These are phyloP conservation scores for Aeoliscus strigatus DNA, from an alignment of 2,797 vertebrate species.

Conservation along the genomic window DNA sequence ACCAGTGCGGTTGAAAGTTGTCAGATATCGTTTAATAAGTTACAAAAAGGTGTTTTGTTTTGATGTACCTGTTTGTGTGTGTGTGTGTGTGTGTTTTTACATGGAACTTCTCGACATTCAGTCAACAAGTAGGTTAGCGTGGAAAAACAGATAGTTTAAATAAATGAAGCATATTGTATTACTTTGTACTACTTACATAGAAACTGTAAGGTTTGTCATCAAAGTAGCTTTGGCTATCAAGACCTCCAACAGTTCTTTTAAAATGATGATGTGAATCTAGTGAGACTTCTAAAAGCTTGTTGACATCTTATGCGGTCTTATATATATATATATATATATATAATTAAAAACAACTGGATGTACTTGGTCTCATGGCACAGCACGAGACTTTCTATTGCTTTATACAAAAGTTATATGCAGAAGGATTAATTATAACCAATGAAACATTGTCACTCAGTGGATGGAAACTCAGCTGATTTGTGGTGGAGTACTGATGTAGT, in stretches of 20 bases:
- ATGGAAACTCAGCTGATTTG: slow-evolving; percentile 21
- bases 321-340: too few relatives aligned
- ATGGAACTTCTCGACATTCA: slow-evolving; percentile 57
- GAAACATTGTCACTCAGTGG: slow-evolving; percentile 44
- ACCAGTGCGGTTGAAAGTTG: slow-evolving; percentile 21
- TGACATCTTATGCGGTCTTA: slow-evolving; percentile 26
- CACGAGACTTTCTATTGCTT: slow-evolving; percentile 37
- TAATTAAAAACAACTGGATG: slow-evolving; percentile 42
- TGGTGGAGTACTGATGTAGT: slow-evolving; percentile 40
- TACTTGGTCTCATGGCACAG: slow-evolving; percentile 20
- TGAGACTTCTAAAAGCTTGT: slow-evolving; percentile 45
- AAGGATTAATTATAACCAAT: slow-evolving; percentile 29
- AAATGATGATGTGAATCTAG: slow-evolving; percentile 27
- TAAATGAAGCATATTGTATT: slow-evolving; percentile 50
- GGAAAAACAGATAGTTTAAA: slow-evolving; percentile 60
- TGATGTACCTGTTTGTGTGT: slow-evolving; percentile 70
- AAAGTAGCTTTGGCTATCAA: slow-evolving; percentile 59
- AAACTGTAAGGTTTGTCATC: slow-evolving; percentile 44
- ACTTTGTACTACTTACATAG: slow-evolving; percentile 47
- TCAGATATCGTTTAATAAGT: slow-evolving; percentile 75
- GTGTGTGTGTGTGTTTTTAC: too few relatives aligned
- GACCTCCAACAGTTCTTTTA: slow-evolving; percentile 38
- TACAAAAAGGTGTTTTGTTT: slow-evolving; percentile 74
- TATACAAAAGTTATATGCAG: slow-evolving; percentile 30
- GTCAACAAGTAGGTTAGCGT: slow-evolving; percentile 41